These are phyloP conservation scores for Sebastes matsubarae DNA, from an alignment of 2,797 vertebrate genomes.

Conservation along the genomic window DNA sequence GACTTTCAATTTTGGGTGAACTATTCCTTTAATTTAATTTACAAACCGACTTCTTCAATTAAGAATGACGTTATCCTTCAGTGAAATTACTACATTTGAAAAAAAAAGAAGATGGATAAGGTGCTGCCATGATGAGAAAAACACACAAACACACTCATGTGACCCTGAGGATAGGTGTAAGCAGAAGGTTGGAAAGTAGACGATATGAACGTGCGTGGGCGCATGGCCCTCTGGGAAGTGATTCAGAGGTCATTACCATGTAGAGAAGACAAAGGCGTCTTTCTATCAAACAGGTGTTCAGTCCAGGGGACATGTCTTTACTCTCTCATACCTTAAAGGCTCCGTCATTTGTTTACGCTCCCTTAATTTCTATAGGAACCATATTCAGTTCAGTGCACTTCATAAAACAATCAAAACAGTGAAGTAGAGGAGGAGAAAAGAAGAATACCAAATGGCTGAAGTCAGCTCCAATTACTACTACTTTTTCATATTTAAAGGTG, in stretches of 20 bases:
- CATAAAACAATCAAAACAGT: not conserved
- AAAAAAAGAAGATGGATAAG: not conserved
- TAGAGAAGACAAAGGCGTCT: constrained; percentile 73
- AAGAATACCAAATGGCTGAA: not conserved
- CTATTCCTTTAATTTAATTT: not conserved
- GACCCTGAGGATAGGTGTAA: constrained; percentile 34
- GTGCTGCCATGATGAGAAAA: not conserved
- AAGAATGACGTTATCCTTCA: not conserved
- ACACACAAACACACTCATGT: not conserved
- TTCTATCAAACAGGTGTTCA: constrained; percentile 77
- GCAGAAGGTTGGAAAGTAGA: constrained; percentile 29
- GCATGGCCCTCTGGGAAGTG: constrained; percentile 72
- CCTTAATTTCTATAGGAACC: not conserved
- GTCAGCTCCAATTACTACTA: not conserved
- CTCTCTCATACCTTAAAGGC: constrained; percentile 17
- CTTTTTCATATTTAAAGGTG: not conserved
- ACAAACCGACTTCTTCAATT: not conserved
- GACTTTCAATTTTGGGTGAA: not conserved
- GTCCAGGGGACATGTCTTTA: constrained; percentile 16
- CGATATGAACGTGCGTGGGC: constrained; percentile 32
- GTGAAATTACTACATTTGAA: not conserved
- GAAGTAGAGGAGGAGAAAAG: not conserved
- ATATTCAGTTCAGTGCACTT: not conserved
- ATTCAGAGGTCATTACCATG: constrained; percentile 81
- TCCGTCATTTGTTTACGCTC: constrained; percentile 42